Conservation (phyloP, 1,140 invertebrate genomes). For the Monomorium pharaonis region DNA sequence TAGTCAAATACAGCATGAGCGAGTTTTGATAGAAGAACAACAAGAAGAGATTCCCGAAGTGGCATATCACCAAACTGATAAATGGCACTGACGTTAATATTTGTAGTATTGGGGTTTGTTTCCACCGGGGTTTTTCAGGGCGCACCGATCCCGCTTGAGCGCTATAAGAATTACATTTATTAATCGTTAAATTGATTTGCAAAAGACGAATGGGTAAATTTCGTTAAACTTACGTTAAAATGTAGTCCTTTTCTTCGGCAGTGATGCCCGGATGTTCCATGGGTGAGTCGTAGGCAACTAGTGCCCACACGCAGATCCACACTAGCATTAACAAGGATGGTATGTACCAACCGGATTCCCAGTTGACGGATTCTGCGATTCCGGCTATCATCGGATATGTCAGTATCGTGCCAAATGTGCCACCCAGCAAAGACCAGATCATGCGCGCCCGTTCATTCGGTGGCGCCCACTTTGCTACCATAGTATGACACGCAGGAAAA, state of each 20-base stretch:
- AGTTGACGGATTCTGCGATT: slow-evolving; percentile 88
- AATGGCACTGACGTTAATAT: slow-evolving; percentile 89
- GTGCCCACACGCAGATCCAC: slow-evolving; percentile 87
- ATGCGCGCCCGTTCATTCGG: slow-evolving; percentile 90
- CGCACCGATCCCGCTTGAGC: slow-evolving; percentile 71
- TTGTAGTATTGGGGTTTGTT: slow-evolving; percentile 71
- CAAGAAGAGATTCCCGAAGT: slow-evolving; percentile 91
- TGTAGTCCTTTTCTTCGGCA: slow-evolving; percentile 90
- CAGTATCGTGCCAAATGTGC: slow-evolving; percentile 91
- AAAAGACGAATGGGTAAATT: neutral
- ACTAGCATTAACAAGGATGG: slow-evolving; percentile 87
- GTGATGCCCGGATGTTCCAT: slow-evolving; percentile 90
- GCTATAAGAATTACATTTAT: slow-evolving; percentile 52
- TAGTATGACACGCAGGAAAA: slow-evolving; percentile 88
- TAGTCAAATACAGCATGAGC: slow-evolving; percentile 87
- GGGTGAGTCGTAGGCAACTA: slow-evolving; percentile 89
- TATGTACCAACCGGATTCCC: slow-evolving; percentile 90
- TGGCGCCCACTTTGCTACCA: slow-evolving; percentile 90
- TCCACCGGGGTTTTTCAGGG: slow-evolving; percentile 63
- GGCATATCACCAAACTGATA: slow-evolving; percentile 87
- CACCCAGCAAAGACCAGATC: slow-evolving; percentile 89
- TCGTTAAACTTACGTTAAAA: slow-evolving; percentile 84
- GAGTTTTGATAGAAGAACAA: slow-evolving; percentile 94
- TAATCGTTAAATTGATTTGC: neutral
- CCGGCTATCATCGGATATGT: slow-evolving; percentile 89